Evolutionary conservation across 2,113 vertebrate species (phyloP).

Genomic region (Edolisoma coerulescens): DNA sequence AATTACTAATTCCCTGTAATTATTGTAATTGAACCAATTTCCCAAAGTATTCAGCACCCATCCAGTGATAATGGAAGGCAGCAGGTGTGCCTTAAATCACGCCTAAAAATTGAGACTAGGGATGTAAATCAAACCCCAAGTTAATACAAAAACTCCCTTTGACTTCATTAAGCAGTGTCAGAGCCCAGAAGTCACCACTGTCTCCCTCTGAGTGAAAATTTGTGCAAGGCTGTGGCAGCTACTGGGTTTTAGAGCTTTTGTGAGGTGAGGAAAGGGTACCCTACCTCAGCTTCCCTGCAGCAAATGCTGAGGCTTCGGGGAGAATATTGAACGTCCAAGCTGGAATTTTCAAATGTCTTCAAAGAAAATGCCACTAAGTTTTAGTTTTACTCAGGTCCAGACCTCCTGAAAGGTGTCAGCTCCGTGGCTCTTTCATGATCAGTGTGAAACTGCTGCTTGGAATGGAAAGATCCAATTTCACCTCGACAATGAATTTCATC

Average conservation of each 20-base stretch:
- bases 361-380: not conserved
- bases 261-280: not conserved
- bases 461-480: not conserved
- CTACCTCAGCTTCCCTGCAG: not conserved
- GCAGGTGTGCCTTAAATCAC: not conserved
- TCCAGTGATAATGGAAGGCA: not conserved
- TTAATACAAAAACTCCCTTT: not conserved
- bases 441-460: not conserved
- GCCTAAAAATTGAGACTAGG: not conserved
- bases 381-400: not conserved
- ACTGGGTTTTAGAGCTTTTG: not conserved
- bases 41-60: not conserved
- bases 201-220: not conserved
- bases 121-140: not conserved
- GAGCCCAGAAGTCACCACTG: not conserved
- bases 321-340: not conserved
- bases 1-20: constrained; percentile 19
- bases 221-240: not conserved
- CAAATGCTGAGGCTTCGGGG: not conserved
- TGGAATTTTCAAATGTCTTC: not conserved
- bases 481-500: not conserved
- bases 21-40: not conserved
- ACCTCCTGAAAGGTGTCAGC: not conserved
- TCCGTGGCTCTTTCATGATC: not conserved
- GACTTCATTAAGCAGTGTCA: not conserved